Percentiles rank a stretch among this genome's conserved stretches.
phyloP scores from a whole-genome alignment of 2,888 invertebrate genomes.

The Gymnosoma rotundatum region DNA sequence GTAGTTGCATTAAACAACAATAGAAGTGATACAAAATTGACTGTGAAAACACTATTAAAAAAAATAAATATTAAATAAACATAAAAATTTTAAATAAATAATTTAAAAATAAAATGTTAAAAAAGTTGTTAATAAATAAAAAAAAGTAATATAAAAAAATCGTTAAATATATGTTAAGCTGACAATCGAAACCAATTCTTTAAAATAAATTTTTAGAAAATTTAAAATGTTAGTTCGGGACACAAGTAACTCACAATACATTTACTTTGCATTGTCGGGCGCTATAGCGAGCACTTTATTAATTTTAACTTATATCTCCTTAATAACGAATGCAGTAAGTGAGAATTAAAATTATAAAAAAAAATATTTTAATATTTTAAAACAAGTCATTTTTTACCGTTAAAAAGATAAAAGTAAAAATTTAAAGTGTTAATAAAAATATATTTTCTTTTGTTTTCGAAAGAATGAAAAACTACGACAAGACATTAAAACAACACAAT shows the following conservation, averaged over 20 bases:
- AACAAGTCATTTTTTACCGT: too few species aligned
- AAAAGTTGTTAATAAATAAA: background rate
- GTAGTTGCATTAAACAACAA: constrained; percentile 30
- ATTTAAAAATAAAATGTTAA: background rate
- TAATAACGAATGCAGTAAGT: constrained; percentile 79
- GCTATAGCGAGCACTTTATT: constrained; percentile 78
- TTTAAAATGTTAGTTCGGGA: constrained; percentile 68
- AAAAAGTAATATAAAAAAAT: too few species aligned
- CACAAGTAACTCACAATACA: constrained; percentile 78
- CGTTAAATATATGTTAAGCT: background rate
- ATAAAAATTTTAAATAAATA: constrained; percentile 2
- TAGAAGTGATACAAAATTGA: constrained; percentile 1
- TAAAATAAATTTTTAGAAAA: background rate
- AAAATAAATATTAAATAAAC: constrained; percentile 24
- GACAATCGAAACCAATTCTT: background rate
- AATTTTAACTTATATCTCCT: constrained; percentile 78
- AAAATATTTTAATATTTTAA: background rate
- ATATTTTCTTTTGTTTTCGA: constrained; percentile 33
- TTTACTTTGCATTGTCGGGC: constrained; percentile 79
- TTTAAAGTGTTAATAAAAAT: background rate
- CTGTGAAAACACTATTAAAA: constrained; percentile 7
- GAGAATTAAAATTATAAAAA: background rate
- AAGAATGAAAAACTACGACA: constrained; percentile 77
- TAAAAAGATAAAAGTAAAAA: background rate
- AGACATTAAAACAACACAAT: constrained; percentile 76